phyloP scores from a whole-genome alignment of 2,113 vertebrate species.

The Lonchura striata region DNA sequence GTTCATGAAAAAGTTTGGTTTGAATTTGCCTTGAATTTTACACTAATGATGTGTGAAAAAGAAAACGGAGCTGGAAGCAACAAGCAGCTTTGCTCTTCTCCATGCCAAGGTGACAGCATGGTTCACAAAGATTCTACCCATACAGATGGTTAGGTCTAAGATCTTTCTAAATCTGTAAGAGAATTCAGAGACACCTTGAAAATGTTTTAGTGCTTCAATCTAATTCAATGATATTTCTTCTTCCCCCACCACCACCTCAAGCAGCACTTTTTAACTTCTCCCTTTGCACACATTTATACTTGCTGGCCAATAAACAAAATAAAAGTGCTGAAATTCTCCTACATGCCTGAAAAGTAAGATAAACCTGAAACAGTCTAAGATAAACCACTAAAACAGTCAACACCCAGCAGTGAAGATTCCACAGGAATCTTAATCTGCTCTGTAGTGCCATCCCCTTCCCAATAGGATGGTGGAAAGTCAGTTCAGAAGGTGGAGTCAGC shows the following conservation, averaged over 20 bases:
- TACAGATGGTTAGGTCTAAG: neutral
- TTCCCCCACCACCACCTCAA: accelerated
- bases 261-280: neutral
- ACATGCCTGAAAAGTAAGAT: neutral
- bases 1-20: neutral
- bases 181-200: neutral
- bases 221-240: neutral
- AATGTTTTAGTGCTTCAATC: neutral
- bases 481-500: neutral
- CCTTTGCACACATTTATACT: neutral
- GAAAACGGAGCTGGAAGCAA: neutral
- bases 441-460: neutral
- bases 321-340: neutral
- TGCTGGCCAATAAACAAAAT: neutral
- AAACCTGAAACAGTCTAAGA: neutral
- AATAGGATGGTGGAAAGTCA: neutral
- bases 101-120: neutral
- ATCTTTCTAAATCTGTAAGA: neutral
- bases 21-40: neutral
- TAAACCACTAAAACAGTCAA: neutral
- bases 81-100: neutral
- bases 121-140: neutral
- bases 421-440: neutral
- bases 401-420: neutral
- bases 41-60: neutral